Conservation (phyloP, 2,888 invertebrate genomes). For the Tachina grossa region DNA sequence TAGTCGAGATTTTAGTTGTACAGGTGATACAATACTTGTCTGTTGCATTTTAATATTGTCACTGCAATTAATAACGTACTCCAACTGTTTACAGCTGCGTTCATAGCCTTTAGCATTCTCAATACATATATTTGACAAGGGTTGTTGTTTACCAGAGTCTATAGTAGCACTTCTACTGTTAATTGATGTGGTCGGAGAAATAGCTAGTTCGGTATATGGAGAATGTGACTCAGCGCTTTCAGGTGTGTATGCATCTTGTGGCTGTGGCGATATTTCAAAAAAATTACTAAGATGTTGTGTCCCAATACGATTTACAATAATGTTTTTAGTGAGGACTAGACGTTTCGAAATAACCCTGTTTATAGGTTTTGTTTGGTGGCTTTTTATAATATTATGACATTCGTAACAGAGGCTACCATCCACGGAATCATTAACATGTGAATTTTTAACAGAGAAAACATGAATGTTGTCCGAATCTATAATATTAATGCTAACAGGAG, state of each 20-base stretch:
- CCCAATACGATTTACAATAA: slow-evolving; percentile 85
- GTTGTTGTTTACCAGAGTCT: slow-evolving; percentile 76
- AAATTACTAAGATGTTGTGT: slow-evolving; percentile 82
- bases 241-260: slow-evolving; percentile 90
- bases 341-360: slow-evolving; percentile 80
- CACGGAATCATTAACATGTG: slow-evolving; percentile 45
- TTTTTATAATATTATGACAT: slow-evolving; percentile 80
- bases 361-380: slow-evolving; percentile 77
- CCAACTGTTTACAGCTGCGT: slow-evolving; percentile 12
- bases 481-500: slow-evolving; percentile 82
- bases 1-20: slow-evolving; percentile 86
- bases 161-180: slow-evolving; percentile 74
- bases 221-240: slow-evolving; percentile 91
- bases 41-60: slow-evolving; percentile 70
- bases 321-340: slow-evolving; percentile 79
- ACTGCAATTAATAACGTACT: slow-evolving; percentile 51
- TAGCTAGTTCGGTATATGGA: slow-evolving; percentile 84
- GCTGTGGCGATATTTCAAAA: slow-evolving; percentile 73
- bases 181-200: slow-evolving; percentile 74
- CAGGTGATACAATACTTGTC: slow-evolving; percentile 85
- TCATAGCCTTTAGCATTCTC: not conserved
- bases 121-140: slow-evolving; percentile 19
- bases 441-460: slow-evolving; percentile 74
- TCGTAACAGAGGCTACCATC: slow-evolving; percentile 77
- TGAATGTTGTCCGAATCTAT: slow-evolving; percentile 83